Conservation (phyloP, 2,888 invertebrate species). For the Phanerotoma sp. region DNA sequence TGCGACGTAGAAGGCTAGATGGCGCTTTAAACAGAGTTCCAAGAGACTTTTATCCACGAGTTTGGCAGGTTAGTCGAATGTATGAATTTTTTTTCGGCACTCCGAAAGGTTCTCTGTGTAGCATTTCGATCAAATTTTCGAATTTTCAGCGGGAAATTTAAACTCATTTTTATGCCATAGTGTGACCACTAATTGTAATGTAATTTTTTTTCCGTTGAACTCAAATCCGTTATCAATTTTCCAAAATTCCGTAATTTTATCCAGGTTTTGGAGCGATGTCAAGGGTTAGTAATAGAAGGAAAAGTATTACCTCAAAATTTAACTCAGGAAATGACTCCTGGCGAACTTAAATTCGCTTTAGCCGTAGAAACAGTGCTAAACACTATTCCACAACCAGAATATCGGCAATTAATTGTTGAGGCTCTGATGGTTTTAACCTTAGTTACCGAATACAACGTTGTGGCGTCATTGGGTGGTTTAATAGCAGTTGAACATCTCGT, state of each 20-base stretch:
- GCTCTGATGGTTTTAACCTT: conserved; percentile 94
- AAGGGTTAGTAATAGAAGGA: conserved; percentile 91
- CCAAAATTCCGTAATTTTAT: too few species aligned
- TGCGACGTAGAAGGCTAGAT: conserved; percentile 89
- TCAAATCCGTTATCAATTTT: too few species aligned
- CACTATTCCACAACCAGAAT: conserved; percentile 97
- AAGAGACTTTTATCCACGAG: conserved; percentile 91
- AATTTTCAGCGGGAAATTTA: too few species aligned
- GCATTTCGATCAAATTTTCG: too few species aligned
- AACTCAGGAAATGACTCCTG: conserved; percentile 99
- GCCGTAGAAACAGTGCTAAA: conserved; percentile 97
- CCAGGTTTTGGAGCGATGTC: conserved; percentile 88
- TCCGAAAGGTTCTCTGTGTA: too few species aligned
- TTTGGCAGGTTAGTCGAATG: too few species aligned
- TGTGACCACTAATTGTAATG: too few species aligned
- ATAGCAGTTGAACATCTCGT: conserved; percentile 91
- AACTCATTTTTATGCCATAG: too few species aligned
- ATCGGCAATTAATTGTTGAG: conserved; percentile 94
- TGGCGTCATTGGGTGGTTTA: conserved; percentile 72
- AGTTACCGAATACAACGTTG: conserved; percentile 84
- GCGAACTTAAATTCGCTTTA: conserved; percentile 96
- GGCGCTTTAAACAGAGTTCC: conserved; percentile 98
- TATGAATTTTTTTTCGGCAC: too few species aligned
- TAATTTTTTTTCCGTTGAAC: too few species aligned
- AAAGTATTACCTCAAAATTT: conserved; percentile 87